phyloP scores from a whole-genome alignment of 2,113 vertebrate genomes.

The Psittacara wagleri region DNA sequence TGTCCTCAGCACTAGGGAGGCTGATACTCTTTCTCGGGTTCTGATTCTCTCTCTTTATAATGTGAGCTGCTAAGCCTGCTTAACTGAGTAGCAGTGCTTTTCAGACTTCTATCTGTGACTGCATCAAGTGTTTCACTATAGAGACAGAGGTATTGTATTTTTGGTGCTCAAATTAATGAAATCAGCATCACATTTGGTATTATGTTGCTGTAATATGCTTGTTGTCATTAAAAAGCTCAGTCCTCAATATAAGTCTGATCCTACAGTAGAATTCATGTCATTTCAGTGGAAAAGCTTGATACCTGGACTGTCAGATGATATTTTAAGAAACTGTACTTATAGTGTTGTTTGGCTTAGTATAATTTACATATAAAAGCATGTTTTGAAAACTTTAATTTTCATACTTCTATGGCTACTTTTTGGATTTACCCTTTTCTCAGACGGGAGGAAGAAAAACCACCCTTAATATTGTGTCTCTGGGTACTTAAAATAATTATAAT shows the following conservation, averaged over 20 bases:
- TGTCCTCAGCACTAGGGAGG: neutral
- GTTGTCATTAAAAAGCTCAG: neutral
- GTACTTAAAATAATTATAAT: neutral
- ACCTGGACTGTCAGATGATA: neutral
- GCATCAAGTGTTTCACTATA: too few relatives aligned
- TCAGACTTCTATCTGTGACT: neutral
- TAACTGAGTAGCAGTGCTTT: neutral
- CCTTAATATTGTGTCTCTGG: neutral
- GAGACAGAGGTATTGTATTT: fast-evolving
- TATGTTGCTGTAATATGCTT: neutral
- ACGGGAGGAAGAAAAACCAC: neutral
- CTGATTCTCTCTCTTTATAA: neutral
- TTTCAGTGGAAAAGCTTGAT: neutral
- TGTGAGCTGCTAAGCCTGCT: neutral
- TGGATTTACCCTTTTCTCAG: neutral
- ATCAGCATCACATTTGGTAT: neutral
- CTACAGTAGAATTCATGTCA: neutral
- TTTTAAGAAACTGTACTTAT: neutral
- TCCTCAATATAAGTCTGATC: neutral
- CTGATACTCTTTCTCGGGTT: neutral
- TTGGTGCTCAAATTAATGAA: neutral
- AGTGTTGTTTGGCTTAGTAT: neutral
- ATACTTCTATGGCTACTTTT: neutral
- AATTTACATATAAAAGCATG: neutral
- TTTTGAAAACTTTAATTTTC: neutral